Conservation (phyloP, 2,113 vertebrate genomes). For the Natator depressus region DNA sequence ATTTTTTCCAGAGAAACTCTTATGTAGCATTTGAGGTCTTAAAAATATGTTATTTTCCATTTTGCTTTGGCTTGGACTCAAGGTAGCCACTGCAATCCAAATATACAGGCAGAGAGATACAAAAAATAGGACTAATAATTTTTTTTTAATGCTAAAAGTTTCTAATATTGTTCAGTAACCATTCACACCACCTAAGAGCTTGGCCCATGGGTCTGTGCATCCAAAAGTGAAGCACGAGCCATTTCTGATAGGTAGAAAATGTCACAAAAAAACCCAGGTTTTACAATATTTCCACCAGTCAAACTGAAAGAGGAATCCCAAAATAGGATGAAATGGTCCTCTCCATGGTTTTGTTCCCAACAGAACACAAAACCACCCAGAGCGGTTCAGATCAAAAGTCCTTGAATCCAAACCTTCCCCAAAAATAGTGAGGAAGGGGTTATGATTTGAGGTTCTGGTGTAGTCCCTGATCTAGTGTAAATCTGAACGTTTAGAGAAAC, state of each 20-base stretch:
- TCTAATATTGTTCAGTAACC: slow-evolving; percentile 57
- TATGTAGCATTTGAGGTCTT: slow-evolving; percentile 44
- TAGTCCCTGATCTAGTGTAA: background rate
- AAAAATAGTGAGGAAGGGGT: background rate
- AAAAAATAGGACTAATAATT: slow-evolving; percentile 67
- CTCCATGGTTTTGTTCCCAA: background rate
- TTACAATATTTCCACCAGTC: background rate
- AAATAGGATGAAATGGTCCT: background rate
- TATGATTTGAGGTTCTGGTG: background rate
- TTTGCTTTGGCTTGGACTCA: slow-evolving; percentile 58
- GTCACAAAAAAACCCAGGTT: background rate
- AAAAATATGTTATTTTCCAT: slow-evolving; percentile 62
- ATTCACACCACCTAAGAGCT: slow-evolving; percentile 48
- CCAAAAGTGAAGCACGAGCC: background rate
- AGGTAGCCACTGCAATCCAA: slow-evolving; percentile 71
- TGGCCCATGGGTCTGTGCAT: background rate
- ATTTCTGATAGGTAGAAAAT: background rate
- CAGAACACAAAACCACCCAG: background rate
- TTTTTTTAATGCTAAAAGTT: slow-evolving; percentile 55
- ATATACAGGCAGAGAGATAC: slow-evolving; percentile 64
- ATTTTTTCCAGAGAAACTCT: slow-evolving; percentile 64
- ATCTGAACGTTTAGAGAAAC: background rate
- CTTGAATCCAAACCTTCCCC: background rate
- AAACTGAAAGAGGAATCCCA: background rate
- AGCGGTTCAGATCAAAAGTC: background rate